Evolutionary conservation across 2,888 invertebrate species (phyloP), one percentile per base, ranked within the genome.

Genomic region (Morinoia aosen): DNA sequence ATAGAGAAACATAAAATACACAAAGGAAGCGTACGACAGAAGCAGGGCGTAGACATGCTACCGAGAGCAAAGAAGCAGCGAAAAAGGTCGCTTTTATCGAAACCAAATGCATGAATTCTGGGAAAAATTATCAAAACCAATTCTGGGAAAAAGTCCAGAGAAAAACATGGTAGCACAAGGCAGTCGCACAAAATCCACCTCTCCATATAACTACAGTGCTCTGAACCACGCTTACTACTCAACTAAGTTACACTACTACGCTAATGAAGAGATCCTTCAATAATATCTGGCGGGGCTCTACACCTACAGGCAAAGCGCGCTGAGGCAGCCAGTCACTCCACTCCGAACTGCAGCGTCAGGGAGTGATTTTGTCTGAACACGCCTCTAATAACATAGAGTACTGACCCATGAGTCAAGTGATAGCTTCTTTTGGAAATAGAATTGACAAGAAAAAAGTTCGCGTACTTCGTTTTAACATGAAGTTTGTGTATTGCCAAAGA

Each of bases 221-320:
- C 25, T 76, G 25, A 76, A 76, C 76, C 76, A 76, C 33, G 61
- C 76, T 76, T 19, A 76, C 76, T 33, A 76, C 76, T 76, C 25
- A 76, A 33, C 76, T 76, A 90, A 90, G 40, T 40, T 90, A 48
- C 40, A 90, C 90, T 40, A 90, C 90, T 90, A 90, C 39, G 19
- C 90, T 90, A 90, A 11, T 11, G 90, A 90, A 90, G 90, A 90
- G 90, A 90, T 90, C 90, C 90, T 90, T 90, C 90, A 40, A 39
- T 40, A 90, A 90, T 90, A 90, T 90, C 90, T 90, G 90, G 40
- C 12, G 25, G 14, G 39, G 8, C 76, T 76, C 16, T 25, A 76
- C 19, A 76, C 76, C 48, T 48, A 48, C 25, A 76, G 25, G 76
- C 76, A 76, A 76, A 25, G 76, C 76, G 33, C 76, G 25, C 76